phyloP scores from a whole-genome alignment of 2,888 invertebrate genomes.

The Colostygia pectinataria region DNA sequence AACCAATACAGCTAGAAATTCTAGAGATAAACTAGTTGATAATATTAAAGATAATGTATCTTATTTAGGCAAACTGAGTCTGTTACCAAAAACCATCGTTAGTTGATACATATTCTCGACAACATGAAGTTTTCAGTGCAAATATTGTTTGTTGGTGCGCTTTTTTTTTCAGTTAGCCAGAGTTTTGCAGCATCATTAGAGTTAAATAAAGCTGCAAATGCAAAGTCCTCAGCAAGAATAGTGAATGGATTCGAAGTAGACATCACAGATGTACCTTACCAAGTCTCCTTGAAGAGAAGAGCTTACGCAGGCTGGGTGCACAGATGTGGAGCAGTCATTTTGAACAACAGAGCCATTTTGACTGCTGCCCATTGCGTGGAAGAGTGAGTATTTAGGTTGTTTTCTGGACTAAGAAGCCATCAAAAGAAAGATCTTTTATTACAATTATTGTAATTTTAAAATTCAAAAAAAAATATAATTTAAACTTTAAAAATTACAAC shows the following conservation, averaged over 20 bases:
- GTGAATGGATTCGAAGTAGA: slow-evolving; percentile 73
- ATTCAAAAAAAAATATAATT: no score
- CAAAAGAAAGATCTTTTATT: no score
- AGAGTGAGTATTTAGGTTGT: slow-evolving; percentile 44
- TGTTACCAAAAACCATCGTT: slow-evolving; percentile 24
- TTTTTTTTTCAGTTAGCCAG: slow-evolving; percentile 17
- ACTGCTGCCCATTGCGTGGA: slow-evolving; percentile 72
- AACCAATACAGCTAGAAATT: slow-evolving; percentile 23
- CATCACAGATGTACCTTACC: slow-evolving; percentile 70
- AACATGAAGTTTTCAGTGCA: slow-evolving; percentile 39
- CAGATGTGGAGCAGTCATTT: slow-evolving; percentile 67
- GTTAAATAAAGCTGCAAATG: slow-evolving; percentile 33
- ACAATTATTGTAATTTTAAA: no score
- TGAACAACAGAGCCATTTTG: slow-evolving; percentile 52
- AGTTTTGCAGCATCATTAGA: slow-evolving; percentile 37
- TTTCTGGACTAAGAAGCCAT: not conserved
- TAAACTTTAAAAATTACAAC: no score
- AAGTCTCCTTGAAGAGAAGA: slow-evolving; percentile 57
- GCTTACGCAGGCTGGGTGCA: slow-evolving; percentile 56
- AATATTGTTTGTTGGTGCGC: slow-evolving; percentile 45
- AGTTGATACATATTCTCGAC: slow-evolving; percentile 38
- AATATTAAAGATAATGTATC: slow-evolving; percentile 46
- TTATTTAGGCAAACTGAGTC: slow-evolving; percentile 32
- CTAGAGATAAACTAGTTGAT: slow-evolving; percentile 49
- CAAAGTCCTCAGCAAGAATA: slow-evolving; percentile 50